Evolutionary conservation across 2,113 vertebrate species (phyloP).

Genomic region (Myiozetetes cayanensis): DNA sequence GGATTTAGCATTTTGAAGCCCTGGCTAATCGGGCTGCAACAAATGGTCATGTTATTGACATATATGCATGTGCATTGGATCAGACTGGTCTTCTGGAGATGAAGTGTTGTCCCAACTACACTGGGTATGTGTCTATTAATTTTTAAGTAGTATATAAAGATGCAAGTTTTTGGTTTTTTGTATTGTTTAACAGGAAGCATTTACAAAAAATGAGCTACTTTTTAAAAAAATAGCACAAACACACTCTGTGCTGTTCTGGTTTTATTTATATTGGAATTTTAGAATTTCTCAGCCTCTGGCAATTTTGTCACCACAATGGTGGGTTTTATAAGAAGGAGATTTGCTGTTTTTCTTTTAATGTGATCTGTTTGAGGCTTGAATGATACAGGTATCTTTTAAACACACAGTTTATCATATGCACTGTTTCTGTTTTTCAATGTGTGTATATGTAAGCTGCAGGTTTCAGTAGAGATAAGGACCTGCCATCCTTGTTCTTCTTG

Average conservation of each 20-base stretch:
- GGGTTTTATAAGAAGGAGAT: not conserved
- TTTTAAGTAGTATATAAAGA: not conserved
- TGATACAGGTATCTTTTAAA: not conserved
- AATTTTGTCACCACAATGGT: not conserved
- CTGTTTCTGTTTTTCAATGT: not conserved
- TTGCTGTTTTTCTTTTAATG: not conserved
- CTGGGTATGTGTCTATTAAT: constrained; percentile 79
- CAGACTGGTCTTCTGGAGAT: constrained; percentile 96
- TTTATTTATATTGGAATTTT: not conserved
- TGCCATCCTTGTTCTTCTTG: not conserved
- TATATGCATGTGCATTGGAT: constrained; percentile 95
- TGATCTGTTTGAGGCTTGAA: not conserved
- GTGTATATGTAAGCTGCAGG: not conserved
- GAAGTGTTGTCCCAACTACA: constrained; percentile 95
- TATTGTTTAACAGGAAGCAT: not conserved
- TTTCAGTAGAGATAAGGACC: not conserved
- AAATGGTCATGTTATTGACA: constrained; percentile 94
- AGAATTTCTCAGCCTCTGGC: not conserved
- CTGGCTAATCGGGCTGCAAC: constrained; percentile 88
- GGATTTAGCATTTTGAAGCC: constrained; percentile 89
- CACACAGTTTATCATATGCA: not conserved
- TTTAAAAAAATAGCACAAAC: not conserved
- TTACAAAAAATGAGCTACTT: not conserved
- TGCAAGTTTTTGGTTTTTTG: not conserved
- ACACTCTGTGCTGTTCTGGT: not conserved